phyloP scores from a whole-genome alignment of 2,113 vertebrate species.

The Saccopteryx leptura region DNA sequence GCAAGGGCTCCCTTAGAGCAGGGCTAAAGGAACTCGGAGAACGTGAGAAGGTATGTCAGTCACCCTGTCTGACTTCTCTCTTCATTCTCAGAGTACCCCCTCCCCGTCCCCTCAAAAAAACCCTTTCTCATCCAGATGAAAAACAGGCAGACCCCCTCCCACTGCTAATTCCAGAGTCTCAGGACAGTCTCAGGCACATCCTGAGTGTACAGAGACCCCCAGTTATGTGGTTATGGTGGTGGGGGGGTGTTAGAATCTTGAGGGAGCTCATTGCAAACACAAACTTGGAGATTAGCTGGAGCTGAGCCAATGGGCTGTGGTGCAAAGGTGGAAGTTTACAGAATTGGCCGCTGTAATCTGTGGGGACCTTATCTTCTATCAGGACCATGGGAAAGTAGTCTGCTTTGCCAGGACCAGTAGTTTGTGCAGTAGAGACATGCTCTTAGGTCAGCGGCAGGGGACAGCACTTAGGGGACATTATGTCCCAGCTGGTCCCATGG shows the following conservation, averaged over 20 bases:
- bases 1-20: constrained; percentile 1
- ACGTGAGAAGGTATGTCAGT: neutral
- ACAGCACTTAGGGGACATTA: neutral
- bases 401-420: constrained; percentile 57
- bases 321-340: constrained; percentile 51
- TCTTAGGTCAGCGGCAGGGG: constrained; percentile 47
- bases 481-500: constrained; percentile 55
- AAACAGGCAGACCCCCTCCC: neutral
- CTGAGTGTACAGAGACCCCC: neutral
- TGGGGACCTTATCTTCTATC: neutral
- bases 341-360: constrained; percentile 46
- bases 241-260: neutral
- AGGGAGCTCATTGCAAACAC: neutral
- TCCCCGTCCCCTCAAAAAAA: neutral
- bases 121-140: neutral
- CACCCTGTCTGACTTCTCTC: neutral
- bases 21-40: neutral
- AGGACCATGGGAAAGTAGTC: constrained; percentile 51
- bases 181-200: neutral
- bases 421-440: constrained; percentile 57
- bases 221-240: neutral
- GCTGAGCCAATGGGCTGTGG: neutral
- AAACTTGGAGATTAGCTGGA: neutral
- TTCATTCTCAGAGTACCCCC: neutral
- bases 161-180: neutral